These are phyloP conservation scores for Hermaeophaga mercurialis DNA, from an alignment of 2,888 invertebrate species.

Conservation along the genomic window DNA sequence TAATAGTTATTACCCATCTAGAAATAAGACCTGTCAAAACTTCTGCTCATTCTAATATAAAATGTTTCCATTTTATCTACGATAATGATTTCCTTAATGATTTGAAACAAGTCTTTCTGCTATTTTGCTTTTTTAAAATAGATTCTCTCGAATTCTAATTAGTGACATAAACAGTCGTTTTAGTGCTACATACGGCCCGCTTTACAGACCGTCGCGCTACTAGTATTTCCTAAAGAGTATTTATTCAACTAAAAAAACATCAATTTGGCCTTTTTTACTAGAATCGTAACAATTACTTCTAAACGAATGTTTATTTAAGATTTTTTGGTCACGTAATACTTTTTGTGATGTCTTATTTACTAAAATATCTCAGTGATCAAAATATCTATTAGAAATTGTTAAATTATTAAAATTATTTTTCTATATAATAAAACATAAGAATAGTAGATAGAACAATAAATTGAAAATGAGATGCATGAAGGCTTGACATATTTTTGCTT, in stretches of 20 bases:
- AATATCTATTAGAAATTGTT: too few species aligned
- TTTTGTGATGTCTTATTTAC: neutral
- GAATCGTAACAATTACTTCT: slow-evolving; percentile 13
- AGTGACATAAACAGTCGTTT: slow-evolving; percentile 6
- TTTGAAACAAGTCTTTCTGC: neutral
- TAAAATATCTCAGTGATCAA: too few species aligned
- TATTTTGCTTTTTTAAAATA: neutral
- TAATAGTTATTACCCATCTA: too few species aligned
- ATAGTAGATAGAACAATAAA: too few species aligned
- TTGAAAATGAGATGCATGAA: too few species aligned
- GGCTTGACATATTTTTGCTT: too few species aligned
- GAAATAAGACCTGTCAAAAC: too few species aligned
- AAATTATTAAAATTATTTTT: too few species aligned
- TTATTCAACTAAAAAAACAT: slow-evolving; percentile 15
- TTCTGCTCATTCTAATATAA: too few species aligned
- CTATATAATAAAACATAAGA: too few species aligned
- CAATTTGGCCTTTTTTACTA: slow-evolving; percentile 7
- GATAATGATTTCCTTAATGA: neutral
- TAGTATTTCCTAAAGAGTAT: slow-evolving; percentile 10
- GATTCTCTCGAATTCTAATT: slow-evolving; percentile 7
- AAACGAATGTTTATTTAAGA: neutral
- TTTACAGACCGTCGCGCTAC: neutral
- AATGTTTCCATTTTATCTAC: neutral
- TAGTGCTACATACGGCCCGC: neutral
- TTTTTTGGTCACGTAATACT: too few species aligned